Conservation (phyloP, 2,888 invertebrate species). For the Mamestra brassicae region DNA sequence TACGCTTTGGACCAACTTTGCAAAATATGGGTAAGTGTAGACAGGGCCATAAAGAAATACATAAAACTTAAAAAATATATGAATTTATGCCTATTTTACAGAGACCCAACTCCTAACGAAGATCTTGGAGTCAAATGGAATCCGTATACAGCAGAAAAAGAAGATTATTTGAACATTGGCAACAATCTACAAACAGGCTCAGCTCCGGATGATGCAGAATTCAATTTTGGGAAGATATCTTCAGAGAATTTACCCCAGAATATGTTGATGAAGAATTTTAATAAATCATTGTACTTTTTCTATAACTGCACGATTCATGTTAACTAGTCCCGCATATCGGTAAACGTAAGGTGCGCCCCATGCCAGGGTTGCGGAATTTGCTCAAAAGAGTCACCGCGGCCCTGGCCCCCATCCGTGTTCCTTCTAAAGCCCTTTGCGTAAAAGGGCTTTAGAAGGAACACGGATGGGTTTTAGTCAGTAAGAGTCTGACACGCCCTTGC, state of each 20-base stretch:
- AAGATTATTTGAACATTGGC: constrained; percentile 57
- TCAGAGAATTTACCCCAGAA: constrained; percentile 43
- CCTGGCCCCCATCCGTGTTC: no score
- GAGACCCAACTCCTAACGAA: constrained; percentile 67
- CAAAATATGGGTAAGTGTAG: constrained; percentile 72
- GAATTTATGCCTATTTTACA: constrained; percentile 29
- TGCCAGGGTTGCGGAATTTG: no score
- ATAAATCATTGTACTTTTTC: constrained; percentile 2
- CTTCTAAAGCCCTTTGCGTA: no score
- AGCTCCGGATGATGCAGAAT: constrained; percentile 47
- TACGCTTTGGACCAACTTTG: constrained; percentile 75
- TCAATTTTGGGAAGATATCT: constrained; percentile 56
- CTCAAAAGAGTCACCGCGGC: no score
- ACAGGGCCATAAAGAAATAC: no score
- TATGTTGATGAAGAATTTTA: constrained; percentile 30
- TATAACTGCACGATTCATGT: neutral
- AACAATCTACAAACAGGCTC: constrained; percentile 32
- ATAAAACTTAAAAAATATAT: no score
- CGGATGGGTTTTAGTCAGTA: no score
- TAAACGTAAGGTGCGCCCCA: neutral
- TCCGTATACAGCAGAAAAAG: constrained; percentile 50
- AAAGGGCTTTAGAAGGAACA: no score
- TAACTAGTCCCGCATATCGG: neutral
- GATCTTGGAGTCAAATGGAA: constrained; percentile 59
- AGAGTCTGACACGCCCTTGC: no score